Evolutionary conservation across 1,140 invertebrate species (phyloP).

Genomic region (Andrena cerasifolii): DNA sequence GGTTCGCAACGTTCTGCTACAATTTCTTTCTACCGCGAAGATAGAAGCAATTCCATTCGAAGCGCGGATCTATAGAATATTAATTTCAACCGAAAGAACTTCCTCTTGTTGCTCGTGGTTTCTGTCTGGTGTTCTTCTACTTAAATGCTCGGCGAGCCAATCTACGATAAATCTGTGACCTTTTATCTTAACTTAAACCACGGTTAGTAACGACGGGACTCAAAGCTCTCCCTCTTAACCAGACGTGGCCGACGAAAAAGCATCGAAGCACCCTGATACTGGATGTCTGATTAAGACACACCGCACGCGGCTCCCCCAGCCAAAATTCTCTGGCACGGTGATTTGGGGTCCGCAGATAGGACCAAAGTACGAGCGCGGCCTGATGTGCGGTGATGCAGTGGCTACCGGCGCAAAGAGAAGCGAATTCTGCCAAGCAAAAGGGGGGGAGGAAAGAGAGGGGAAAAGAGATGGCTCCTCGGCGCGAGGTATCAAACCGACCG

Average conservation of each 20-base stretch:
- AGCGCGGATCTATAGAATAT: too few relatives aligned
- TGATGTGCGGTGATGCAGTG: constrained; percentile 19
- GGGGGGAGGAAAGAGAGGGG: constrained; percentile 6
- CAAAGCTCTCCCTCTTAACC: too few relatives aligned
- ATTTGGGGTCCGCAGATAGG: constrained; percentile 18
- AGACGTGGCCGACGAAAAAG: background rate
- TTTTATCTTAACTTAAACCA: too few relatives aligned
- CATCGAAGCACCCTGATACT: background rate
- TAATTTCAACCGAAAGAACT: too few relatives aligned
- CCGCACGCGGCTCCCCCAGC: background rate
- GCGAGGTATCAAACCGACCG: constrained; percentile 29
- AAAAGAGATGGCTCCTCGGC: background rate
- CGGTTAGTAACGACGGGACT: too few relatives aligned
- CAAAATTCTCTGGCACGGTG: constrained; percentile 33
- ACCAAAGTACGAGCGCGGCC: background rate
- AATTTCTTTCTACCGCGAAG: too few relatives aligned
- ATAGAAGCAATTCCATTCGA: too few relatives aligned
- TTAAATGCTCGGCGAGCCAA: too few relatives aligned
- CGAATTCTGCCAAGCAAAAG: background rate
- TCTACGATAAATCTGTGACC: too few relatives aligned
- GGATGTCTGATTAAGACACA: background rate
- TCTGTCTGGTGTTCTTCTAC: too few relatives aligned
- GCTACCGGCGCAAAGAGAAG: constrained; percentile 13
- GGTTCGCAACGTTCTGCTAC: too few relatives aligned
- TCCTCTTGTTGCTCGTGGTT: too few relatives aligned